These are phyloP conservation scores for Mythimna pallens DNA, from an alignment of 2,888 invertebrate species.

Conservation along the genomic window DNA sequence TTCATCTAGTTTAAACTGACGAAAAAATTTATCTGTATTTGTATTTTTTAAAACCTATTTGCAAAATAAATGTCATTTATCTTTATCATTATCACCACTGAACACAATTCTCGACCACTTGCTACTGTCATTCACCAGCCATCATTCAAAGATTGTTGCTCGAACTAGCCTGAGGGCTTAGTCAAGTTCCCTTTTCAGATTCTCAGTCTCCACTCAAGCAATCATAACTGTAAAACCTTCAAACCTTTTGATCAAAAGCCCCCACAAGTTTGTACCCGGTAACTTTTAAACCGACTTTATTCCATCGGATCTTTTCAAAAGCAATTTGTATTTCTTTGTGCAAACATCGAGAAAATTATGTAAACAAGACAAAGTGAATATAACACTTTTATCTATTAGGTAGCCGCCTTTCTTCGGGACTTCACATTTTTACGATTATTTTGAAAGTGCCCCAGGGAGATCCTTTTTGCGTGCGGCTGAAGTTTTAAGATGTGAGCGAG, in stretches of 20 bases:
- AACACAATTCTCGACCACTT: neutral
- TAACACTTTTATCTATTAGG: slow-evolving; percentile 69
- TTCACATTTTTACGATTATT: slow-evolving; percentile 81
- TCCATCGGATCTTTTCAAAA: slow-evolving; percentile 28
- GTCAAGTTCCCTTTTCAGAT: slow-evolving; percentile 3
- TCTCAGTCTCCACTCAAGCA: slow-evolving; percentile 15
- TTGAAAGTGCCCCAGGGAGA: slow-evolving; percentile 71
- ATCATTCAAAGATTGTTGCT: slow-evolving; percentile 1
- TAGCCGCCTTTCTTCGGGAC: slow-evolving; percentile 69
- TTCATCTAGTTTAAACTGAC: too few relatives aligned
- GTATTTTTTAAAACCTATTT: too few relatives aligned
- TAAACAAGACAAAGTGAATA: slow-evolving; percentile 68
- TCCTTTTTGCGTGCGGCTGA: slow-evolving; percentile 62
- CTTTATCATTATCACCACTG: neutral
- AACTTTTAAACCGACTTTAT: slow-evolving; percentile 46
- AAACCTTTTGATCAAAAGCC: slow-evolving; percentile 44
- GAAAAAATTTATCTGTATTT: too few relatives aligned
- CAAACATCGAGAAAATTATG: slow-evolving; percentile 61
- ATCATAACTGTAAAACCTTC: slow-evolving; percentile 25
- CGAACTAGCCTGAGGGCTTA: neutral
- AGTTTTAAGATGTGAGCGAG: slow-evolving; percentile 59
- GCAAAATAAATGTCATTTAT: too few relatives aligned
- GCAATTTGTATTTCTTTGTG: slow-evolving; percentile 41
- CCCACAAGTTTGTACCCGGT: slow-evolving; percentile 22
- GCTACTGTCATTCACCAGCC: neutral